Conservation (phyloP, 2,797 vertebrate genomes). For the Urosaurus nigricauda region DNA sequence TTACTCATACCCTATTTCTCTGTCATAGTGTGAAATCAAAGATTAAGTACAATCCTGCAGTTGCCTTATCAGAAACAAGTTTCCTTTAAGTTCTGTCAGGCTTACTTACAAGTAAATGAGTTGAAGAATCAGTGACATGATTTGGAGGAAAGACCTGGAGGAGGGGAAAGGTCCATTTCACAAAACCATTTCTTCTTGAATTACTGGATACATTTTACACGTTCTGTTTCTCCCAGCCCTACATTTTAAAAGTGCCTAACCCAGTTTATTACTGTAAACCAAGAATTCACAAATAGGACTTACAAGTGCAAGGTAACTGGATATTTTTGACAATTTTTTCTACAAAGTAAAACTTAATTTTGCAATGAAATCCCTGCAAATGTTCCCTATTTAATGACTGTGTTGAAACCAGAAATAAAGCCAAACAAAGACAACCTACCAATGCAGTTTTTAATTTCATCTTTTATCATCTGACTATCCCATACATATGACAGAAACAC, state of each 20-base stretch:
- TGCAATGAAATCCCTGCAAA: neutral
- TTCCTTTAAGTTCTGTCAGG: neutral
- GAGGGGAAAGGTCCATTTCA: neutral
- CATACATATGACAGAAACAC: conserved; percentile 18
- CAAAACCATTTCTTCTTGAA: neutral
- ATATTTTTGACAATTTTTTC: conserved; percentile 30
- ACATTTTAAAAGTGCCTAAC: neutral
- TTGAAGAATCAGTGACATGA: conserved; percentile 11
- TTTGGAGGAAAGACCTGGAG: neutral
- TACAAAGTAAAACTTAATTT: conserved; percentile 44
- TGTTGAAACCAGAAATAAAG: conserved; percentile 22
- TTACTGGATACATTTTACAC: neutral
- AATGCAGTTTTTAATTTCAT: conserved; percentile 36
- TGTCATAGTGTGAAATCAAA: neutral
- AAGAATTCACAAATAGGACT: neutral
- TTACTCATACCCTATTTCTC: neutral
- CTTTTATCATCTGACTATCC: neutral
- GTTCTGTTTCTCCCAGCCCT: neutral
- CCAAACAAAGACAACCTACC: conserved; percentile 31
- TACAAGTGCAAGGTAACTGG: conserved; percentile 37
- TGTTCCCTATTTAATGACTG: conserved; percentile 19
- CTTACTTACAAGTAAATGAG: neutral
- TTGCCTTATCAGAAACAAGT: neutral
- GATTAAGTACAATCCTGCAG: neutral
- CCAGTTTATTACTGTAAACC: neutral